These are phyloP conservation scores for Trachelus iudaicus DNA, from an alignment of 2,888 invertebrate genomes.

Conservation along the genomic window DNA sequence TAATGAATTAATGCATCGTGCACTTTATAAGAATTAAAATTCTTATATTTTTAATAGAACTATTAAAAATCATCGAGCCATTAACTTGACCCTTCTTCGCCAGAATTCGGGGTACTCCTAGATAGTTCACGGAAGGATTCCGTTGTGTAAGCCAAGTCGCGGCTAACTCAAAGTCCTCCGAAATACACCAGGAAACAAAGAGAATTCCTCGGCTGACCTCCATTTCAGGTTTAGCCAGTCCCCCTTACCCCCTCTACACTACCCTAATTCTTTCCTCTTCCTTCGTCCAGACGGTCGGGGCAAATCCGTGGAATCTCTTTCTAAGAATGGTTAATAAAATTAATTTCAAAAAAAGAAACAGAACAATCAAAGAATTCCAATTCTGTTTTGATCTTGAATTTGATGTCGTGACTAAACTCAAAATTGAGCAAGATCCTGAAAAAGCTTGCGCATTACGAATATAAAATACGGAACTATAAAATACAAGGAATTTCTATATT, in stretches of 20 bases:
- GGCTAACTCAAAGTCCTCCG: not conserved
- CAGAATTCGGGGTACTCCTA: not conserved
- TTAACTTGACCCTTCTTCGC: not conserved
- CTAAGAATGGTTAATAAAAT: too few relatives aligned
- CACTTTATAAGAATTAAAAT: too few relatives aligned
- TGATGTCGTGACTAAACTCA: too few relatives aligned
- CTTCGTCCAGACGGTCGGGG: not conserved
- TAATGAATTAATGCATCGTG: too few relatives aligned
- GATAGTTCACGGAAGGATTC: not conserved
- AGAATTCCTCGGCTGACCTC: conserved; percentile 3
- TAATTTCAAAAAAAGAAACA: too few relatives aligned
- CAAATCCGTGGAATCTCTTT: not conserved
- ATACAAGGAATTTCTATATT: not conserved
- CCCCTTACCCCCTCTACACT: not conserved
- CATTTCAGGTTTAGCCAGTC: conserved; percentile 6
- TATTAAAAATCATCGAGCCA: not conserved
- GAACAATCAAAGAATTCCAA: too few relatives aligned
- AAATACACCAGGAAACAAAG: conserved; percentile 6
- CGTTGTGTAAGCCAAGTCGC: conserved; percentile 1
- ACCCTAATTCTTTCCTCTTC: not conserved
- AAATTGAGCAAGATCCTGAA: too few relatives aligned
- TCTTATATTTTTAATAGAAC: too few relatives aligned
- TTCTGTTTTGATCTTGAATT: too few relatives aligned
- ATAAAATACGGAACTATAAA: too few relatives aligned
- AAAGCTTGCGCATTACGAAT: too few relatives aligned